Percentiles rank a stretch among this genome's conserved stretches.
Conservation (phyloP, 2,113 vertebrate species). For the Gavia stellata region DNA sequence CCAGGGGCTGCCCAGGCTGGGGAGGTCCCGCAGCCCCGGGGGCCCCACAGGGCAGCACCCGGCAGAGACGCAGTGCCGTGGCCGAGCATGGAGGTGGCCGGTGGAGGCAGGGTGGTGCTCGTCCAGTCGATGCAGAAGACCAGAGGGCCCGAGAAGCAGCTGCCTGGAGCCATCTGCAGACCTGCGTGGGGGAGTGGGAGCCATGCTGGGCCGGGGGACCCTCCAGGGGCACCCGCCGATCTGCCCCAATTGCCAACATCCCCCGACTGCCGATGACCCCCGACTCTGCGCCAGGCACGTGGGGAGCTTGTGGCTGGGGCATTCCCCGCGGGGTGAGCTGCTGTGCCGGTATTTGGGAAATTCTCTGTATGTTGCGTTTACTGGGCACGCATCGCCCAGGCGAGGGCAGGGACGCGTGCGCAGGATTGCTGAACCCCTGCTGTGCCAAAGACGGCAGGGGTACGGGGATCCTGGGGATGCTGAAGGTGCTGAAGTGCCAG, state of each 20-base stretch:
- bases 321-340: background rate
- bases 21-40: background rate
- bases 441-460: accelerated
- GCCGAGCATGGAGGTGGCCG: background rate
- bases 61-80: accelerated
- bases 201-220: accelerated
- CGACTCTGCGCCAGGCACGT: accelerated
- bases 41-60: background rate
- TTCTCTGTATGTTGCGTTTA: background rate
- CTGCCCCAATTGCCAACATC: too few relatives aligned
- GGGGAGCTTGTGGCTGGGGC: background rate
- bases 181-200: background rate
- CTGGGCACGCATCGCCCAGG: background rate
- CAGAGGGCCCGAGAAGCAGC: conserved; percentile 22
- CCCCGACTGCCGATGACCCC: accelerated
- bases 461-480: too few relatives aligned
- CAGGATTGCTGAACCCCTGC: background rate
- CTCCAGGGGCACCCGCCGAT: accelerated
- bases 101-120: background rate
- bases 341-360: background rate
- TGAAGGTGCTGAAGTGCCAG: background rate
- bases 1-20: background rate
- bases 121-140: conserved; percentile 28
- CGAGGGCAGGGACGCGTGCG: background rate
- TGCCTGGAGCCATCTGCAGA: conserved; percentile 30